Evolutionary conservation across 2,797 vertebrate species (phyloP).

Genomic region (Brotula barbata): DNA sequence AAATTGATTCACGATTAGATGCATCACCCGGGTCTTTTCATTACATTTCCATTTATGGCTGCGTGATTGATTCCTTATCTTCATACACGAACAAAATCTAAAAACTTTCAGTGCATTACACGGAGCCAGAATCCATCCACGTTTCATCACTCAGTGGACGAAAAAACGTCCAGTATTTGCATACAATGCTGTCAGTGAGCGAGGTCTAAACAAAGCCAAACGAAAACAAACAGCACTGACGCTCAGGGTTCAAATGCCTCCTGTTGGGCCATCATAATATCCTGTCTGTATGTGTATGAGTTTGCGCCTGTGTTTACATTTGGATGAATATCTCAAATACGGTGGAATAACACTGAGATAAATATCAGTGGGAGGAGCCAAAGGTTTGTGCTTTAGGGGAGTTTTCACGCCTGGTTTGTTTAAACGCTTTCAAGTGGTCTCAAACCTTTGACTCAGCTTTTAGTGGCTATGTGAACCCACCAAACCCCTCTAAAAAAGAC

Average conservation of each 20-base stretch:
- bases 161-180: constrained; percentile 53
- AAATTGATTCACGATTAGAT: too few relatives aligned
- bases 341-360: neutral
- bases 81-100: too few relatives aligned
- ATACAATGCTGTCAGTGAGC: constrained; percentile 58
- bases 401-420: too few relatives aligned
- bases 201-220: constrained; percentile 65
- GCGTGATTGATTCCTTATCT: constrained; percentile 15
- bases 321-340: constrained; percentile 45
- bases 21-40: neutral
- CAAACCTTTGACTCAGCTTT: too few relatives aligned
- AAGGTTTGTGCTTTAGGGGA: too few relatives aligned
- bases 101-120: constrained; percentile 41
- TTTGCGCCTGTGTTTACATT: constrained; percentile 5
- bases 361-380: too few relatives aligned
- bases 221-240: constrained; percentile 62
- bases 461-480: too few relatives aligned
- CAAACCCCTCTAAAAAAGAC: too few relatives aligned
- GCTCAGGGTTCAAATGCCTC: constrained; percentile 67
- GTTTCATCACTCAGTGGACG: constrained; percentile 56
- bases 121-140: constrained; percentile 32
- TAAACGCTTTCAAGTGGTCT: too few relatives aligned
- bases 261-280: constrained; percentile 69
- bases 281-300: constrained; percentile 45
- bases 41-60: constrained; percentile 1